Evolutionary conservation across 2,797 vertebrate species (phyloP).

Genomic region (Tangara arthus): DNA sequence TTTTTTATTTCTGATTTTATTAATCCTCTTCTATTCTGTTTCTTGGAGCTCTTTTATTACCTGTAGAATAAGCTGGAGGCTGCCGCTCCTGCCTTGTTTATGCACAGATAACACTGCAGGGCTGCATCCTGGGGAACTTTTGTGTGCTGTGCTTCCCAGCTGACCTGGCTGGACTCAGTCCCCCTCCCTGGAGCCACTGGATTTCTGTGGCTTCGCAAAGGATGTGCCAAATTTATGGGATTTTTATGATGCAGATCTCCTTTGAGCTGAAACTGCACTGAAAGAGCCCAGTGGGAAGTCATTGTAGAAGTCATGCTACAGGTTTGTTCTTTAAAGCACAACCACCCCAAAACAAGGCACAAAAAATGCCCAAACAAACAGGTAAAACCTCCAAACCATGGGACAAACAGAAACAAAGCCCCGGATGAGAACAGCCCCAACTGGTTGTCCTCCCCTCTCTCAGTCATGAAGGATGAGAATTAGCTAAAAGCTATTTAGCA

Average conservation of each 20-base stretch:
- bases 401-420: background rate
- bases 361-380: background rate
- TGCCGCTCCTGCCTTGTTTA: background rate
- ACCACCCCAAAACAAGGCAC: background rate
- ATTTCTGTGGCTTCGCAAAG: background rate
- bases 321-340: background rate
- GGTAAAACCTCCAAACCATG: background rate
- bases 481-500: background rate
- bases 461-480: background rate
- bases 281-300: background rate
- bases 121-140: background rate
- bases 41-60: background rate
- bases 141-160: background rate
- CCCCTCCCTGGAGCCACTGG: background rate
- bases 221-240: background rate
- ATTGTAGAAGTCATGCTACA: background rate
- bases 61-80: background rate
- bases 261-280: background rate
- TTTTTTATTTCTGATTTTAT: slow-evolving; percentile 19
- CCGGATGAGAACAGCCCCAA: background rate
- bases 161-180: background rate
- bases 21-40: background rate
- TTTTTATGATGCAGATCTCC: background rate
- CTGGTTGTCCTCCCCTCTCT: background rate
- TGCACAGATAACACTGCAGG: background rate